phyloP scores from a whole-genome alignment of 1,140 invertebrate genomes.

The Trichoplusia ni region DNA sequence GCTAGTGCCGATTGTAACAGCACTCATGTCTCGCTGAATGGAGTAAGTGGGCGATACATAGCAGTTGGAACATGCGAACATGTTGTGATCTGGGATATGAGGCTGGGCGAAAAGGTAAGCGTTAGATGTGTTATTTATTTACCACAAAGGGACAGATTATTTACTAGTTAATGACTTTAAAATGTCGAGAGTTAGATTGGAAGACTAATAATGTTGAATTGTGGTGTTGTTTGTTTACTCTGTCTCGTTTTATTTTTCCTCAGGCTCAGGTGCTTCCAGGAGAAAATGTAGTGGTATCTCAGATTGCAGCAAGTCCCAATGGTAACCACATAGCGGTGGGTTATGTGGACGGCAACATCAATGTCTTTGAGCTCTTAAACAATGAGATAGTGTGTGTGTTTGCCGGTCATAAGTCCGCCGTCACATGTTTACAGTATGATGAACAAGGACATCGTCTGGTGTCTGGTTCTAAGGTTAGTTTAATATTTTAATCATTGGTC shows the following conservation, averaged over 20 bases:
- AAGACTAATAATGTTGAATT: background rate
- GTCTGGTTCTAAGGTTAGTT: constrained; percentile 91
- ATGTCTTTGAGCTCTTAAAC: constrained; percentile 89
- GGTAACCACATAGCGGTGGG: constrained; percentile 93
- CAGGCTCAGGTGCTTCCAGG: constrained; percentile 88
- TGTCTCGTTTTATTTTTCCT: constrained; percentile 18
- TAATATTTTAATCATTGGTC: too few relatives aligned
- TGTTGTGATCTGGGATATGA: constrained; percentile 96
- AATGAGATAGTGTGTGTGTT: constrained; percentile 90
- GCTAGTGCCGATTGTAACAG: constrained; percentile 90
- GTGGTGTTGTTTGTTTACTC: too few relatives aligned
- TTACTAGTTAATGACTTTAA: too few relatives aligned
- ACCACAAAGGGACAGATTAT: too few relatives aligned
- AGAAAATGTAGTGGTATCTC: constrained; percentile 90
- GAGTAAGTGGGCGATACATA: constrained; percentile 90
- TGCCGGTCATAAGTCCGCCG: constrained; percentile 93
- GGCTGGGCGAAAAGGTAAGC: constrained; percentile 93
- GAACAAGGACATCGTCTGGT: constrained; percentile 89
- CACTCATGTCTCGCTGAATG: constrained; percentile 88
- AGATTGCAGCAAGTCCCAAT: constrained; percentile 87
- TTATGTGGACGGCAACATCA: constrained; percentile 94
- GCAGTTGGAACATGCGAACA: constrained; percentile 96
- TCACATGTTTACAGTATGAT: constrained; percentile 93
- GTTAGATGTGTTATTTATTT: too few relatives aligned
- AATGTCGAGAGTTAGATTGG: background rate